Evolutionary conservation across 1,140 invertebrate species (phyloP), one percentile per base, ranked within the genome.

Genomic region (Habropoda laboriosa): DNA sequence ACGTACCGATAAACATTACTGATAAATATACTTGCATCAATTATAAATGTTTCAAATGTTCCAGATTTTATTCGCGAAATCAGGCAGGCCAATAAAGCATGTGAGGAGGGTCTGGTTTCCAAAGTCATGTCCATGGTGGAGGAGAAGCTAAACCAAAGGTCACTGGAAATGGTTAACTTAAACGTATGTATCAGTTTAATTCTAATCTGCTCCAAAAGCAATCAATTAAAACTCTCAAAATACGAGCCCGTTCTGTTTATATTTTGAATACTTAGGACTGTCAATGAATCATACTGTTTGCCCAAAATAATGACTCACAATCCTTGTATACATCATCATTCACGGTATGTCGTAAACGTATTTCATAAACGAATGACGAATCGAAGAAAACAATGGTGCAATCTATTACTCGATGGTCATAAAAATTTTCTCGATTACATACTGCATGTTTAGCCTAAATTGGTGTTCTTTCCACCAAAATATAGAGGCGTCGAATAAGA

Each of bases 61-160:
- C 92, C 94, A 85, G 96, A 96, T 91, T 93, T 96, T 81, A 95
- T 97, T 72, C 93, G 96, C 8, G 96, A 97, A 91, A 95, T 97
- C 10, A 92, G 96, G 77, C 96, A 97, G 88, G 96, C 96, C 24
- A 95, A 96, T 3, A 94, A 95, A 77, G 92, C 95, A 3, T 93
- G 96, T 24, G 96, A 97, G 83, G 96, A 96, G 89, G 95, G 95
- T 13, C 92, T 96, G 76, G 88, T 95, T 30, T 92, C 93, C 75
- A 93, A 94, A 82, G 93, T 95, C 13, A 94, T 94, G 79, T 92
- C 94, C 49, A 93, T 95, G 90, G 92, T 95, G 16, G 95, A 95
- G 60, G 94, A 95, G 58, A 93, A 94, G 45, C 92, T 89, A 32
- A 86, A 88, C 55, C 83, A 89, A 72, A 91, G 83, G 53, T 71